These are phyloP conservation scores for Phrynosoma blainvillii DNA, from an alignment of 2,113 vertebrate species.

Conservation along the genomic window DNA sequence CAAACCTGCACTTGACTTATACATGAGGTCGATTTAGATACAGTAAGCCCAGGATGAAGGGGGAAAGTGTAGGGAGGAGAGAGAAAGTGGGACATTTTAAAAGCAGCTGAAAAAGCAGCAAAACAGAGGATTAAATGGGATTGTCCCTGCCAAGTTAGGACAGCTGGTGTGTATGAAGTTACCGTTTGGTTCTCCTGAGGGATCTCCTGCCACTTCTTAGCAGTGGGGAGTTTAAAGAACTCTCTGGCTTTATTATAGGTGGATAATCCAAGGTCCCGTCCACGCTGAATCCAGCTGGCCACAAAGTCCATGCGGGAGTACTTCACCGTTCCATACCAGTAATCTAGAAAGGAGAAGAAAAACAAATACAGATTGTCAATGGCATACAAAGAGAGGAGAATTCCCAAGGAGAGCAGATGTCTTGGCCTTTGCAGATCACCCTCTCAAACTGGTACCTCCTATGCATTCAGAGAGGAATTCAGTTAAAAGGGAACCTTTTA, in stretches of 20 bases:
- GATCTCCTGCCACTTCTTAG: constrained; percentile 76
- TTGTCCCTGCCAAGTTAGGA: not conserved
- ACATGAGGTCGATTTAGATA: too few relatives aligned
- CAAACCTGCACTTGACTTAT: too few relatives aligned
- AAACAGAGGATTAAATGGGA: not conserved
- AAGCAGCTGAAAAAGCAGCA: too few relatives aligned
- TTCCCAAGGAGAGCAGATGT: rapidly evolving
- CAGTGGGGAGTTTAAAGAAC: constrained; percentile 72
- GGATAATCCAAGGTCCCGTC: constrained; percentile 89
- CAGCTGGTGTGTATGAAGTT: not conserved
- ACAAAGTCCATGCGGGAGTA: constrained; percentile 88
- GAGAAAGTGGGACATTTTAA: too few relatives aligned
- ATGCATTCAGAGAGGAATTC: not conserved
- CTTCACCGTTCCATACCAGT: constrained; percentile 89
- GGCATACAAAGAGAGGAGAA: not conserved
- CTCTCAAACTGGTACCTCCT: not conserved
- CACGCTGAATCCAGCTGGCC: constrained; percentile 87
- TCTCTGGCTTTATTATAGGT: constrained; percentile 82
- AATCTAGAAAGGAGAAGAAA: constrained; percentile 78
- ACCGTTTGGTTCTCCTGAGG: constrained; percentile 9
- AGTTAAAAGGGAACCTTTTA: too few relatives aligned
- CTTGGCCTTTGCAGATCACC: too few relatives aligned
- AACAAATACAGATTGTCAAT: not conserved
- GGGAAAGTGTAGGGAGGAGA: too few relatives aligned
- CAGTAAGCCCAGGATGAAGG: too few relatives aligned